A percentile compares a stretch with the other conserved stretches of the same genome.
Conservation (phyloP, 1,140 invertebrate species). For the Callitettix versicolor region DNA sequence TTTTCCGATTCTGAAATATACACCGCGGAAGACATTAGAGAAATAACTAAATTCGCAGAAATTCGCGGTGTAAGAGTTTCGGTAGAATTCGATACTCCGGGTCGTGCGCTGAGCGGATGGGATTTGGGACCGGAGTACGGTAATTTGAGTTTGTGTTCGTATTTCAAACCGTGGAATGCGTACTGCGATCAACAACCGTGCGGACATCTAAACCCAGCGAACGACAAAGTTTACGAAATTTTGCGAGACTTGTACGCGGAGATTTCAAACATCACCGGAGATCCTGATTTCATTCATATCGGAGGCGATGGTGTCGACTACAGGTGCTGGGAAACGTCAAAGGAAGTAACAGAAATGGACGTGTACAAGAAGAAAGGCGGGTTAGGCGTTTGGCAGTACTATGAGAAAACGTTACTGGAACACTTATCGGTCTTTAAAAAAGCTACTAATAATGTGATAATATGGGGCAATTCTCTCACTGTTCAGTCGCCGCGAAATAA, state of each 20-base stretch:
- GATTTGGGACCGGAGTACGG: conserved; percentile 49
- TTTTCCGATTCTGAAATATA: conserved; percentile 55
- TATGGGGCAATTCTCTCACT: not conserved
- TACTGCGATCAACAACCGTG: conserved; percentile 78
- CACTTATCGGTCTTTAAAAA: not conserved
- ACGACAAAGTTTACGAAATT: conserved; percentile 57
- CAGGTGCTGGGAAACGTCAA: conserved; percentile 58
- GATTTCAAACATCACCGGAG: conserved; percentile 54
- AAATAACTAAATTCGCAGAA: conserved; percentile 58
- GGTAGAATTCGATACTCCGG: conserved; percentile 77
- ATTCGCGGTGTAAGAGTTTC: conserved; percentile 64
- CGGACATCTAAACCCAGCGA: conserved; percentile 69
- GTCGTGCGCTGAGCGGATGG: conserved; percentile 79
- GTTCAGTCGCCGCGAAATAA: not conserved
- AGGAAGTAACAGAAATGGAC: conserved; percentile 12
- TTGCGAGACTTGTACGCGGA: conserved; percentile 57
- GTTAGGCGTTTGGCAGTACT: not conserved
- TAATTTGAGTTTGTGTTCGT: conserved; percentile 38
- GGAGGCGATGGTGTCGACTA: conserved; percentile 68
- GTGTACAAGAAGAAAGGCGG: not conserved
- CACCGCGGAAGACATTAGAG: conserved; percentile 50
- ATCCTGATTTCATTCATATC: conserved; percentile 79
- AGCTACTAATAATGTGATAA: not conserved
- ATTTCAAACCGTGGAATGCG: conserved; percentile 58
- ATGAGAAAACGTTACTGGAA: not conserved